Evolutionary conservation across 2,888 invertebrate genomes (phyloP), one percentile per base, ranked within the genome.

Genomic region (Tachina fera): DNA sequence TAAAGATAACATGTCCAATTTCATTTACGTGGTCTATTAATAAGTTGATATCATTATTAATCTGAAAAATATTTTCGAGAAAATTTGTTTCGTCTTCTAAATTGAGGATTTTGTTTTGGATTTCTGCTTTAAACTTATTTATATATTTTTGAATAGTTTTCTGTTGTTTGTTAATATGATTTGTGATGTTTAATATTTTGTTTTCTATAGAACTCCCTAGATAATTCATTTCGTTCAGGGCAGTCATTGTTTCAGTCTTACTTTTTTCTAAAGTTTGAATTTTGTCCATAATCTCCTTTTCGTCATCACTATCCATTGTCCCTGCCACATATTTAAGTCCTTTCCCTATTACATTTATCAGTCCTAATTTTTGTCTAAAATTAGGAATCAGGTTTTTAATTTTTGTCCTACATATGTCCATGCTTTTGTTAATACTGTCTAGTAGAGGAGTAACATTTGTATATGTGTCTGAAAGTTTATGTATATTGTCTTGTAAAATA

Each of bases 291-390:
- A 85, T 85, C 51, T 85, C 74, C 71, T 39, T 67, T 39, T 83
- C 84, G 74, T 87, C 84, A n/a, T 87, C 78, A 31, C 71, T 75
- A 63, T 87, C 87, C 86, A 87, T 87, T 19, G 82, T 84, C 39
- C 85, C 83, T 43, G 84, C 70, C 31, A 31, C 31, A 31, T 31
- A 31, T 31, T 31, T 31, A 31, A 31, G 2, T 31, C 31, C 4
- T 4, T 31, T 31, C 31, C 31, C 31, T 31, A 31, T 31, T 31
- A 22, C 22, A 3, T 22, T 22, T 22, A 22, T 22, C 22, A 22
- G 22, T 22, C 22, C 22, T 31, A 2, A 31, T 58, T 68, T 87
- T 60, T 63, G 39, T 53, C 68, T 68, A 41, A 68, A 68, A 16
- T 68, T 68, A 3, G 68, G 53, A 9, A 31, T 67, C 19, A 63